Conservation (phyloP, 2,113 vertebrate species). For the Tichodroma muraria region DNA sequence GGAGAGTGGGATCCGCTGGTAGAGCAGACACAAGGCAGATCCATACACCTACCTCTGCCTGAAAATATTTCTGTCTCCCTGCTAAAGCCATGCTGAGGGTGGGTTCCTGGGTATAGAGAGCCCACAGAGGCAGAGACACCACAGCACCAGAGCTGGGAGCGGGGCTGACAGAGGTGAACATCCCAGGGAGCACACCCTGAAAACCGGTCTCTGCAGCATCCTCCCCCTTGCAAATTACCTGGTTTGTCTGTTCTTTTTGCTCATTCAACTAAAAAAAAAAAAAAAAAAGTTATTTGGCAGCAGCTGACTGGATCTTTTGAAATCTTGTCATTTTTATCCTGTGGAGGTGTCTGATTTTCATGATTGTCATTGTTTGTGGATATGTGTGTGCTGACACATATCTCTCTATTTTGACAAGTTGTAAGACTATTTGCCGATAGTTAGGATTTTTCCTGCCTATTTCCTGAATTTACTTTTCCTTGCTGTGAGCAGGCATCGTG, state of each 20-base stretch:
- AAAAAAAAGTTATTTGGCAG: neutral
- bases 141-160: neutral
- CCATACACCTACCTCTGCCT: too few relatives aligned
- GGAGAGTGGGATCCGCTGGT: neutral
- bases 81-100: neutral
- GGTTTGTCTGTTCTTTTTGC: neutral
- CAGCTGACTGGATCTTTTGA: neutral
- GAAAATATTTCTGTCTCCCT: neutral
- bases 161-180: neutral
- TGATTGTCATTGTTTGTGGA: neutral
- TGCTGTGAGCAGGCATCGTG: neutral
- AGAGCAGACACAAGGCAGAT: neutral
- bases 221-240: neutral
- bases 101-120: neutral
- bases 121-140: neutral
- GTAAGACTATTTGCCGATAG: neutral
- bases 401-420: neutral
- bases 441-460: neutral
- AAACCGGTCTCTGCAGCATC: neutral
- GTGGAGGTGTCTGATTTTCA: neutral
- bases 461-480: neutral
- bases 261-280: neutral
- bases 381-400: neutral
- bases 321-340: neutral
- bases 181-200: neutral